phyloP scores from a whole-genome alignment of 2,113 vertebrate genomes.

The Leiothrix lutea region DNA sequence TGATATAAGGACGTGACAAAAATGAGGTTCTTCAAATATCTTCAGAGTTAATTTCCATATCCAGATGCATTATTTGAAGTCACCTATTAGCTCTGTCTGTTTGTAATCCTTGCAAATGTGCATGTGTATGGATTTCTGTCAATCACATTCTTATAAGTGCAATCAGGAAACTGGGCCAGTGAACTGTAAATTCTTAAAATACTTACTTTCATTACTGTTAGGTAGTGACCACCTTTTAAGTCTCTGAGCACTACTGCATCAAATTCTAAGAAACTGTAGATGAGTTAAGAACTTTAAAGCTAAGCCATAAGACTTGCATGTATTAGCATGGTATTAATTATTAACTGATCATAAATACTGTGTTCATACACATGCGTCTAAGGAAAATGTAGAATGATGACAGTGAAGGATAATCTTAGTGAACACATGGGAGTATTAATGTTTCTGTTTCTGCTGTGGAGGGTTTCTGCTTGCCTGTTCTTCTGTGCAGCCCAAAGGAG shows the following conservation, averaged over 20 bases:
- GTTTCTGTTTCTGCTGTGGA: background rate
- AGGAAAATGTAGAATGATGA: background rate
- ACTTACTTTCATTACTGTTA: background rate
- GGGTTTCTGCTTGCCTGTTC: background rate
- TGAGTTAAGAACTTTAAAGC: background rate
- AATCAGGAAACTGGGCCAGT: background rate
- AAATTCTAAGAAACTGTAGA: background rate
- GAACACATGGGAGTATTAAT: background rate
- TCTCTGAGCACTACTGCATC: background rate
- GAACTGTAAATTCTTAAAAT: background rate
- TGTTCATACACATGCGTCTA: background rate
- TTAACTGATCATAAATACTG: background rate
- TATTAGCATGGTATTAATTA: background rate
- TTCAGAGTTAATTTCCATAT: background rate
- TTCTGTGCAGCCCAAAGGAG: background rate
- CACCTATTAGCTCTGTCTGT: background rate
- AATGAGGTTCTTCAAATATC: background rate
- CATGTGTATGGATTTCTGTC: accelerated
- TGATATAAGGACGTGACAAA: background rate
- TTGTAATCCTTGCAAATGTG: background rate
- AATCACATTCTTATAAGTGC: background rate
- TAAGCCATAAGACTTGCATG: background rate
- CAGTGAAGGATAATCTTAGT: background rate
- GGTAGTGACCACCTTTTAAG: background rate
- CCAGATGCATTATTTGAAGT: background rate